phyloP scores from a whole-genome alignment of 2,888 invertebrate genomes.

The Acanthosoma haemorrhoidale region DNA sequence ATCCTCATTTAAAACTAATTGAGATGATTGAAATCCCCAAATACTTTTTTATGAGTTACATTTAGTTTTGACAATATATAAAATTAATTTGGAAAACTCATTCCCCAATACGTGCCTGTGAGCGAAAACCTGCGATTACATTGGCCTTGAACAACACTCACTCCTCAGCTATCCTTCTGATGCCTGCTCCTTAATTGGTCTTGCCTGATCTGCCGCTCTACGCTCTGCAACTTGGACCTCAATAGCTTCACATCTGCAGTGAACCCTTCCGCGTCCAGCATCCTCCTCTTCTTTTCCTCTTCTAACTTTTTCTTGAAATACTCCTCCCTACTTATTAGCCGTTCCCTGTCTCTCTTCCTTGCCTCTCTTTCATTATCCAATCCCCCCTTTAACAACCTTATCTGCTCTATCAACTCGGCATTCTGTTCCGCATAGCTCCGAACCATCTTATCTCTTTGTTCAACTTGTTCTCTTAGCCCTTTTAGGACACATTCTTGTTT shows the following conservation, averaged over 20 bases:
- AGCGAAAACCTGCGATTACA: too few relatives aligned
- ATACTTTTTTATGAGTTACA: too few relatives aligned
- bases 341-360: slow-evolving; percentile 29
- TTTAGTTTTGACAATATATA: too few relatives aligned
- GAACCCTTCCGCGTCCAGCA: slow-evolving; percentile 37
- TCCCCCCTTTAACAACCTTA: slow-evolving; percentile 24
- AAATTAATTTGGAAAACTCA: too few relatives aligned
- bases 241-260: slow-evolving; percentile 36
- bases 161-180: background rate
- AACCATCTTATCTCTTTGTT: slow-evolving; percentile 29
- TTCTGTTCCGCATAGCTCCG: slow-evolving; percentile 25
- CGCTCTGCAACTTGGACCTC: slow-evolving; percentile 28
- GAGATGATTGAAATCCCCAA: too few relatives aligned
- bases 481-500: background rate
- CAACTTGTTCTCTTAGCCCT: slow-evolving; percentile 26
- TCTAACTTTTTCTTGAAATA: slow-evolving; percentile 34
- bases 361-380: slow-evolving; percentile 26
- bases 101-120: too few relatives aligned
- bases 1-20: too few relatives aligned
- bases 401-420: slow-evolving; percentile 29
- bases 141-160: too few relatives aligned
- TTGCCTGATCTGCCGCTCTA: slow-evolving; percentile 36
- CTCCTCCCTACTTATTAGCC: slow-evolving; percentile 27
- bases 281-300: slow-evolving; percentile 37
- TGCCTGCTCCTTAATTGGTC: slow-evolving; percentile 26